Conservation (phyloP, 2,888 invertebrate species). For the Aspidiotus rigidus region DNA sequence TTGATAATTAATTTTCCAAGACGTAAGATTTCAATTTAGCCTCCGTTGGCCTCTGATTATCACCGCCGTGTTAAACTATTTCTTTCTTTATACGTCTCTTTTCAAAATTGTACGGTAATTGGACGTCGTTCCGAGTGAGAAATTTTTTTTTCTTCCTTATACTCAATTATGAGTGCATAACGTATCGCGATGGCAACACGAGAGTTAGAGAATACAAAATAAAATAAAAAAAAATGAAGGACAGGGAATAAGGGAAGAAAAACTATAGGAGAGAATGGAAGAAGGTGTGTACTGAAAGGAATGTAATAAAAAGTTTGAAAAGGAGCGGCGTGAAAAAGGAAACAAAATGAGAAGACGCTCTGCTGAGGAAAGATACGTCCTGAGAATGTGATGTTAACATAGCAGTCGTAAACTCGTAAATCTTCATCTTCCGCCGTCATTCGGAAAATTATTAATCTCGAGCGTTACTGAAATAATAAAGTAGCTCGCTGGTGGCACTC, state of each 20-base stretch:
- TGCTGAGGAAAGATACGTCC: neutral
- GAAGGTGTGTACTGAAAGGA: neutral
- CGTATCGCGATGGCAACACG: slow-evolving; percentile 18
- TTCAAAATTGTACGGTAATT: neutral
- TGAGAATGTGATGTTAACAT: slow-evolving; percentile 29
- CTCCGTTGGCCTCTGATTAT: too few species aligned
- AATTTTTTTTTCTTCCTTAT: slow-evolving; percentile 9
- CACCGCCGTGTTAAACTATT: too few species aligned
- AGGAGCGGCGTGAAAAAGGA: slow-evolving; percentile 2
- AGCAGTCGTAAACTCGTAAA: slow-evolving; percentile 32
- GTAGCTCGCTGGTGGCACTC: slow-evolving; percentile 26
- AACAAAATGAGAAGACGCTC: neutral
- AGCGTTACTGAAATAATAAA: slow-evolving; percentile 32
- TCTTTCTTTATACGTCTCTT: too few species aligned
- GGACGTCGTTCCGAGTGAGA: slow-evolving; percentile 5
- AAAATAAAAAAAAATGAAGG: slow-evolving; percentile 24
- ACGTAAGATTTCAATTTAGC: too few species aligned
- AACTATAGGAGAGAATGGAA: neutral
- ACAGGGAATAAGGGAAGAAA: neutral
- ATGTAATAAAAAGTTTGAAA: slow-evolving; percentile 12
- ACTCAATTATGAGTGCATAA: slow-evolving; percentile 29
- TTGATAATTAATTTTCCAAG: too few species aligned
- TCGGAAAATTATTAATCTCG: slow-evolving; percentile 33
- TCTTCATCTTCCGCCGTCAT: slow-evolving; percentile 32
- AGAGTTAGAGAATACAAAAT: slow-evolving; percentile 7